Conservation (phyloP, 2,888 invertebrate species). For the Encarsia formosa region DNA sequence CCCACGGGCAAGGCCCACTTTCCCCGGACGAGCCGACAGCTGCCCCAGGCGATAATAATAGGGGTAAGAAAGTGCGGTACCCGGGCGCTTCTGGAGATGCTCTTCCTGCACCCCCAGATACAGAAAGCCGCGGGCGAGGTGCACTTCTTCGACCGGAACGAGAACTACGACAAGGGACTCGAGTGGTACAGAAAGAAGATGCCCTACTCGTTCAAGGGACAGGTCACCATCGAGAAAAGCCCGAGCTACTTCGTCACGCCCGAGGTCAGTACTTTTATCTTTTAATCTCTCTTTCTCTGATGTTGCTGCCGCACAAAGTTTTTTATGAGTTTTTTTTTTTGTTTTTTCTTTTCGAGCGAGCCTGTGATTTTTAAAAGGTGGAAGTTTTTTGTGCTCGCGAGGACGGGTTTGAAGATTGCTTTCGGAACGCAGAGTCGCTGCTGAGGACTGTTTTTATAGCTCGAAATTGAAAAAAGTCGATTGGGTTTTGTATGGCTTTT, state of each 20-base stretch:
- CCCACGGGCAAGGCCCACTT: constrained; percentile 55
- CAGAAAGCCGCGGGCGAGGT: constrained; percentile 92
- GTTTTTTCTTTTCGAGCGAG: no score
- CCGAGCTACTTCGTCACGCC: constrained; percentile 96
- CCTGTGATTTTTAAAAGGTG: no score
- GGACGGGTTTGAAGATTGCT: no score
- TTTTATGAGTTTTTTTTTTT: no score
- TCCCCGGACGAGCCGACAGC: constrained; percentile 60
- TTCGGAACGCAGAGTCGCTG: no score
- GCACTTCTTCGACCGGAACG: constrained; percentile 94
- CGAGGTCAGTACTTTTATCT: constrained; percentile 80
- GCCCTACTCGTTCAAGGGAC: constrained; percentile 88
- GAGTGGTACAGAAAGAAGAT: constrained; percentile 95
- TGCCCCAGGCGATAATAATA: constrained; percentile 83
- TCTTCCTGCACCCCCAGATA: constrained; percentile 88
- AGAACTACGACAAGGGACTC: constrained; percentile 85
- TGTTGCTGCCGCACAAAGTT: no score
- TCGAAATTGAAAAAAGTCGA: no score
- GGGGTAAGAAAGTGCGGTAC: constrained; percentile 97
- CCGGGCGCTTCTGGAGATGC: constrained; percentile 90
- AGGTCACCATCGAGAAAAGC: constrained; percentile 95
- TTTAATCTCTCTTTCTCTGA: no score
- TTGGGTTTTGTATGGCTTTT: no score
- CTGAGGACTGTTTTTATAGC: no score
- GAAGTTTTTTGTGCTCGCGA: no score